phyloP scores from a whole-genome alignment of 2,797 vertebrate genomes.

The Xenops minutus region DNA sequence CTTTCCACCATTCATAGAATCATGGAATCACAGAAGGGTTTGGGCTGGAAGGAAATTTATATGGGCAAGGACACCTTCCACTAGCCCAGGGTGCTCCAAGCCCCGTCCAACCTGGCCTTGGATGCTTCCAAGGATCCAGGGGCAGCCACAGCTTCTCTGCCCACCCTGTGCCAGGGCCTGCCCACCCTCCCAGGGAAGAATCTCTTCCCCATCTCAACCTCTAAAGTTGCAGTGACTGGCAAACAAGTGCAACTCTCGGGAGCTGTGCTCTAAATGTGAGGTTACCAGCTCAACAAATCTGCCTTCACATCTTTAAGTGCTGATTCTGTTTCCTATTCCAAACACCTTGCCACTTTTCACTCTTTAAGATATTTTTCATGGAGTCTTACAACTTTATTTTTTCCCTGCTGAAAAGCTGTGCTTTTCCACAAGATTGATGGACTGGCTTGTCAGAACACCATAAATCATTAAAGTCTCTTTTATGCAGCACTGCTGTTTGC shows the following conservation, averaged over 20 bases:
- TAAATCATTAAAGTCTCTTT: conserved; percentile 34
- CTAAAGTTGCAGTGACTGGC: neutral
- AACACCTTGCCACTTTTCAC: neutral
- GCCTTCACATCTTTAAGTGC: neutral
- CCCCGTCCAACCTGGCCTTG: neutral
- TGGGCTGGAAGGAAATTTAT: accelerated
- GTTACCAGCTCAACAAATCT: neutral
- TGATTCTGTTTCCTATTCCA: neutral
- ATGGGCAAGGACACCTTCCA: neutral
- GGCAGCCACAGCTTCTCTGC: neutral
- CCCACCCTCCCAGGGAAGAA: neutral
- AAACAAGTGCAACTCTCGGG: neutral
- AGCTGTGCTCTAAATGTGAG: neutral
- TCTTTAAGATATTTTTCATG: neutral
- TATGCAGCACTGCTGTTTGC: neutral
- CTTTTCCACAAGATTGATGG: neutral
- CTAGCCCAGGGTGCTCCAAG: neutral
- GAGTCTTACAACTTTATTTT: neutral
- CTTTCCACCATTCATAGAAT: neutral
- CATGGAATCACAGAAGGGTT: neutral
- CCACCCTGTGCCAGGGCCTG: neutral
- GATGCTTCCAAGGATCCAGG: neutral
- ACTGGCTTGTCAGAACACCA: neutral
- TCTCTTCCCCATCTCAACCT: neutral
- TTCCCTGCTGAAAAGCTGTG: neutral